phyloP scores from a whole-genome alignment of 2,797 vertebrate species.

The Hirundo rustica region DNA sequence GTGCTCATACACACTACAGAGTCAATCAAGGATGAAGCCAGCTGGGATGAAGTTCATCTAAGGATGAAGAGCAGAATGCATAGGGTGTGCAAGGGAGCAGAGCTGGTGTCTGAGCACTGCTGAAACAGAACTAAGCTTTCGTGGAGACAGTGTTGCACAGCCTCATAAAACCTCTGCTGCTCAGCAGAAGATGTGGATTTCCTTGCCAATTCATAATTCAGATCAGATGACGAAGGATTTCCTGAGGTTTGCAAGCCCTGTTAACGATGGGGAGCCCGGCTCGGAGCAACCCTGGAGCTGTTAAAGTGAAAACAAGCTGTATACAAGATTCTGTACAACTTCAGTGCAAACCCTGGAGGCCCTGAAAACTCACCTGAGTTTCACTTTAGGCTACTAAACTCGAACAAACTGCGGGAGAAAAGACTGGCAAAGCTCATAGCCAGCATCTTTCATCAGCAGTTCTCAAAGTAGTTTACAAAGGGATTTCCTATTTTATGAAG shows the following conservation, averaged over 20 bases:
- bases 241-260: background rate
- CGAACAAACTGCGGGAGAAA: background rate
- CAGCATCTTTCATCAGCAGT: background rate
- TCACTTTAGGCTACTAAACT: background rate
- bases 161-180: background rate
- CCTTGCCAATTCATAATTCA: conserved; percentile 37
- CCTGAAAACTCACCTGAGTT: background rate
- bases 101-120: background rate
- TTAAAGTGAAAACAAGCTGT: background rate
- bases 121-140: background rate
- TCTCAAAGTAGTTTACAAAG: background rate
- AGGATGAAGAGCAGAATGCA: background rate
- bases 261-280: background rate
- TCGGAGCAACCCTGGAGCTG: background rate
- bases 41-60: background rate
- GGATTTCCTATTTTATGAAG: background rate
- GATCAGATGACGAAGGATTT: conserved; percentile 7
- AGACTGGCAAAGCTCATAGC: background rate
- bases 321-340: background rate
- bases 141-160: background rate
- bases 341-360: background rate
- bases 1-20: background rate
- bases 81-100: background rate
- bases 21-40: background rate
- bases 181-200: conserved; percentile 9